phyloP scores from a whole-genome alignment of 2,113 vertebrate genomes.

The Caloenas nicobarica region DNA sequence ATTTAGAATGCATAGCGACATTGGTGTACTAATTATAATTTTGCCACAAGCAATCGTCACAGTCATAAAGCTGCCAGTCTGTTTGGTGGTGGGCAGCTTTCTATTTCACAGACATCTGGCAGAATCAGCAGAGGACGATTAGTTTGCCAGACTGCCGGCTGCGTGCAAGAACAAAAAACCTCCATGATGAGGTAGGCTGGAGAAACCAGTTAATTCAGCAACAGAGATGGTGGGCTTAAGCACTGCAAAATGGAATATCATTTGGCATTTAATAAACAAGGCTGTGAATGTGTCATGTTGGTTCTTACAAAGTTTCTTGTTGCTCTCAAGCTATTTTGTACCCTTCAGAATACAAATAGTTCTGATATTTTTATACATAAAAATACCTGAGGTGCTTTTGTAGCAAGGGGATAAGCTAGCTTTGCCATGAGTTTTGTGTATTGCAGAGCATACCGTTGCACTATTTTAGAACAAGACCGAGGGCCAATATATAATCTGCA shows the following conservation, averaged over 20 bases:
- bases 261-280: slow-evolving; percentile 7
- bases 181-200: background rate
- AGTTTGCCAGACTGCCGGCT: slow-evolving; percentile 26
- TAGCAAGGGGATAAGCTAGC: background rate
- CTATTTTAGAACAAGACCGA: background rate
- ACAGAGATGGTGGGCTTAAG: background rate
- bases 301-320: background rate
- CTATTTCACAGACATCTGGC: slow-evolving; percentile 62
- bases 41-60: slow-evolving; percentile 59
- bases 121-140: slow-evolving; percentile 34
- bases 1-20: slow-evolving; percentile 51
- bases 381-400: background rate
- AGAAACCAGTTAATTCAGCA: background rate
- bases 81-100: slow-evolving; percentile 48
- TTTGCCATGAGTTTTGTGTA: background rate
- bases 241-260: background rate
- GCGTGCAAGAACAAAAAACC: background rate
- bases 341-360: background rate
- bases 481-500: background rate
- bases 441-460: background rate
- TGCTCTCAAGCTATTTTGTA: background rate
- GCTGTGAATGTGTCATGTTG: accelerated
- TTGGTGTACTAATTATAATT: slow-evolving; percentile 65
- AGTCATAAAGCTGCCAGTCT: slow-evolving; percentile 55
- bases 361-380: slow-evolving; percentile 6